These are phyloP conservation scores for Heliornis fulica DNA, from an alignment of 2,113 vertebrate species.

Conservation along the genomic window DNA sequence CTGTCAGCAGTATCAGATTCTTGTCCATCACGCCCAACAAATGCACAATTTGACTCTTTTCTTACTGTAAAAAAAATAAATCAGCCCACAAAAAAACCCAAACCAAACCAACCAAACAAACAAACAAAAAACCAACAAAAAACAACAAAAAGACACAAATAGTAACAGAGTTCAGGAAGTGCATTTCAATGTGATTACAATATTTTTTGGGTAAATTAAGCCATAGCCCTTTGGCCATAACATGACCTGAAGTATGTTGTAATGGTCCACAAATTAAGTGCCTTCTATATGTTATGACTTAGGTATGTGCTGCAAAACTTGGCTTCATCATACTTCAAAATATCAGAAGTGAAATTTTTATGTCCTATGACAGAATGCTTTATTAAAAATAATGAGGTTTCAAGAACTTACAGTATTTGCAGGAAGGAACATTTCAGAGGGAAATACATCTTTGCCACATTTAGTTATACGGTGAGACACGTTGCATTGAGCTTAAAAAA, in stretches of 20 bases:
- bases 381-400: slow-evolving; percentile 40
- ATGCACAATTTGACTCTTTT: not conserved
- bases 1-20: not conserved
- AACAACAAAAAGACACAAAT: too few species aligned
- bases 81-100: not conserved
- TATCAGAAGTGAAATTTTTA: not conserved
- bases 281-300: not conserved
- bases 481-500: not conserved
- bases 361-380: not conserved
- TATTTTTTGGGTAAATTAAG: not conserved
- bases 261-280: not conserved
- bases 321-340: not conserved
- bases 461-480: not conserved
- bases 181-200: not conserved
- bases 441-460: not conserved
- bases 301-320: not conserved
- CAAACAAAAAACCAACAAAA: too few species aligned
- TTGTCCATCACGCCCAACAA: not conserved
- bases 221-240: not conserved
- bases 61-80: not conserved
- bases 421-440: not conserved
- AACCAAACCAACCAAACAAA: too few species aligned
- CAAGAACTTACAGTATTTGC: not conserved
- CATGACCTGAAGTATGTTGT: not conserved
- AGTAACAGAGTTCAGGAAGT: not conserved